These are phyloP conservation scores for Cheumatopsyche charites DNA, from an alignment of 1,140 invertebrate genomes.

Conservation along the genomic window DNA sequence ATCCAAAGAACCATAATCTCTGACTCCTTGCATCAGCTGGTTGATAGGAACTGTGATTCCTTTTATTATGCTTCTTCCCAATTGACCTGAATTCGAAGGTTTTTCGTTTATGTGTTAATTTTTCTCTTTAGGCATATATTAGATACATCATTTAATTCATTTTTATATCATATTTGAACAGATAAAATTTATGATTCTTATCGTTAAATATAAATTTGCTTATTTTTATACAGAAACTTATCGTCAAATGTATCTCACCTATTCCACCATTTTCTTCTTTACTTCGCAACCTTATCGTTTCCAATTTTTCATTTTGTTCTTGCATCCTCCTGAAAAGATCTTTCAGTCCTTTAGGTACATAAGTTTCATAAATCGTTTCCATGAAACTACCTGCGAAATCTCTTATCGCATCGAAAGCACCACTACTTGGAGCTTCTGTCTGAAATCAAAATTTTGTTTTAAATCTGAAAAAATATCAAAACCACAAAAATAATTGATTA, in stretches of 20 bases:
- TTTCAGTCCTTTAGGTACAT: slow-evolving; percentile 56
- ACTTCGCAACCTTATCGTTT: slow-evolving; percentile 58
- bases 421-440: slow-evolving; percentile 21
- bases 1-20: slow-evolving; percentile 59
- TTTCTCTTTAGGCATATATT: background rate
- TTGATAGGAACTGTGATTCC: slow-evolving; percentile 55
- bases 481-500: too few species aligned
- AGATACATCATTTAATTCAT: background rate
- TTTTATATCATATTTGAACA: too few species aligned
- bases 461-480: too few species aligned
- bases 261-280: slow-evolving; percentile 61
- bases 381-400: slow-evolving; percentile 56
- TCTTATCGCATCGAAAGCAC: slow-evolving; percentile 28
- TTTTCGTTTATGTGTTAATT: background rate
- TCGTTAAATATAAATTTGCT: background rate
- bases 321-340: slow-evolving; percentile 59
- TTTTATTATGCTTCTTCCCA: slow-evolving; percentile 59
- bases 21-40: slow-evolving; percentile 57
- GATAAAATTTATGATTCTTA: too few species aligned
- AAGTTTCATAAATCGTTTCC: slow-evolving; percentile 57
- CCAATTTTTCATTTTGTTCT: slow-evolving; percentile 55
- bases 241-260: slow-evolving; percentile 49
- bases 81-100: too few species aligned
- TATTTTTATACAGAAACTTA: background rate
- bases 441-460: background rate